Percentiles rank a stretch among this genome's conserved stretches.
These are phyloP conservation scores for Dendrocincla tyrannina DNA, from an alignment of 2,797 vertebrate species.

Conservation along the genomic window DNA sequence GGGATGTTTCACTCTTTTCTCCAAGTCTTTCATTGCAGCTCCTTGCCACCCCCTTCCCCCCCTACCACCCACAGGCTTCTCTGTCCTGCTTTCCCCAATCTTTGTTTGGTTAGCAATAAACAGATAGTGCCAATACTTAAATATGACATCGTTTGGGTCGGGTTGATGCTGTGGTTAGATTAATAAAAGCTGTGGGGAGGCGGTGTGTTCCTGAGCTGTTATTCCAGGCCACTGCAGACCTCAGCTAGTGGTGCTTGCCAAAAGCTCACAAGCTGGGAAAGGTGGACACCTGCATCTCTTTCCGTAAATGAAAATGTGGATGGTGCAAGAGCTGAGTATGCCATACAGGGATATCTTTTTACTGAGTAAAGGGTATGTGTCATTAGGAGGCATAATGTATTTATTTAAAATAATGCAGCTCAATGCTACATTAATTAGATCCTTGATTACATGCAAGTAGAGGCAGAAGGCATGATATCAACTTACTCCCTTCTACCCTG, in stretches of 20 bases:
- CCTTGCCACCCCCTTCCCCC: neutral
- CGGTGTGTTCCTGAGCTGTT: neutral
- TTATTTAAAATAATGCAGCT: constrained; percentile 2
- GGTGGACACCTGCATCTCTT: neutral
- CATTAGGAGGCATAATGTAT: neutral
- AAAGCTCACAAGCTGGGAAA: neutral
- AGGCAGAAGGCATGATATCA: neutral
- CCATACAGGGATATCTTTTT: neutral
- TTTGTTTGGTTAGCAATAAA: neutral
- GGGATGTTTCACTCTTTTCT: neutral
- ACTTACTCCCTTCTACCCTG: neutral
- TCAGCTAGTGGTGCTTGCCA: neutral
- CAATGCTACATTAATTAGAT: neutral
- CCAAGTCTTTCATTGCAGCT: neutral
- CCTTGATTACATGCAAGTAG: neutral
- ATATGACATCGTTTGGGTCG: neutral
- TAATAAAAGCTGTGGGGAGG: neutral
- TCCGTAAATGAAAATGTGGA: neutral
- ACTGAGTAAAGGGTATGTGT: neutral
- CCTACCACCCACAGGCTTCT: neutral
- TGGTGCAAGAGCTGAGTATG: neutral
- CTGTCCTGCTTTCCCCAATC: neutral
- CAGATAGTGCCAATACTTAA: neutral
- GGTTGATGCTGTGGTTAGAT: neutral
- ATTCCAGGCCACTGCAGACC: neutral